Evolutionary conservation across 1,140 invertebrate genomes (phyloP).

Genomic region (Heliconius congener): DNA sequence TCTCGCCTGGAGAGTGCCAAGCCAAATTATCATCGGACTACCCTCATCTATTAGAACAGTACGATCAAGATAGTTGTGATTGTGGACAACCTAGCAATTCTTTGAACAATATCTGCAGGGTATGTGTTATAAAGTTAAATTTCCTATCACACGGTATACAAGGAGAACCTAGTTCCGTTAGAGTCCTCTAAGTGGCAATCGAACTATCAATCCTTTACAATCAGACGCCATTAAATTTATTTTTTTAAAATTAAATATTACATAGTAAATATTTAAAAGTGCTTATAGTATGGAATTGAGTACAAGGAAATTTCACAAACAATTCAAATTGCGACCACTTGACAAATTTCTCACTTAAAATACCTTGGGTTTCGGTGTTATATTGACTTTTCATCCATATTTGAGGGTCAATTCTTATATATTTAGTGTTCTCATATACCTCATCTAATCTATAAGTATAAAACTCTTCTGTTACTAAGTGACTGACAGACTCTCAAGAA

Average conservation of each 20-base stretch:
- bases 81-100: slow-evolving; percentile 80
- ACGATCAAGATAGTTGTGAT: slow-evolving; percentile 77
- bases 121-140: slow-evolving; percentile 41
- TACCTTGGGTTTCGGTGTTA: background rate
- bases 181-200: too few species aligned
- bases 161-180: background rate
- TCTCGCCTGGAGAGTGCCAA: slow-evolving; percentile 84
- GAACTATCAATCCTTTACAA: too few species aligned
- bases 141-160: too few species aligned
- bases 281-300: background rate
- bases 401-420: background rate
- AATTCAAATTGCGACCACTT: slow-evolving; percentile 7
- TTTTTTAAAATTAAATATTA: too few species aligned
- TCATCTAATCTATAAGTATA: background rate
- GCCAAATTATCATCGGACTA: slow-evolving; percentile 80
- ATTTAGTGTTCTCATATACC: background rate
- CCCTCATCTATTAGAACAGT: slow-evolving; percentile 75
- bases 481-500: too few species aligned
- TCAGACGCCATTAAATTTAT: too few species aligned
- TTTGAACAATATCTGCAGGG: slow-evolving; percentile 80
- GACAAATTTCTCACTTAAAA: slow-evolving; percentile 1
- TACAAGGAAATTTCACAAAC: background rate
- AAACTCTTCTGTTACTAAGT: too few species aligned
- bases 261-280: too few species aligned
- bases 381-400: background rate